A percentile compares a stretch with the other conserved stretches of the same genome.
Evolutionary conservation across 2,797 vertebrate species (phyloP).

Genomic region (Columba guinea): DNA sequence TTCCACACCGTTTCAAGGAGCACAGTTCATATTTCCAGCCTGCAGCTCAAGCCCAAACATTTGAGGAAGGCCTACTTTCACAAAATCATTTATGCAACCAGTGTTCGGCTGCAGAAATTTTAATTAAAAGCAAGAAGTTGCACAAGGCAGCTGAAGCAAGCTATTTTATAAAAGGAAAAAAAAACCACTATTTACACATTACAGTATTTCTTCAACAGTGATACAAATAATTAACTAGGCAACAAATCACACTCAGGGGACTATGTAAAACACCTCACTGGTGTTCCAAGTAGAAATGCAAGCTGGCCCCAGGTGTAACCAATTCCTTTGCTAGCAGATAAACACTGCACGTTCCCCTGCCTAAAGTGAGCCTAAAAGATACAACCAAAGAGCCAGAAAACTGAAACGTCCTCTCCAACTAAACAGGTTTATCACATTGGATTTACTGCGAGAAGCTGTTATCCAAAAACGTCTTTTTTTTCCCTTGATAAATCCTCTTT

Average conservation of each 20-base stretch:
- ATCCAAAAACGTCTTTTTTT: background rate
- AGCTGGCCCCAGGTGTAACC: background rate
- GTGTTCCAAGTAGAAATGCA: background rate
- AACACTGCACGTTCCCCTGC: background rate
- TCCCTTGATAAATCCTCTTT: background rate
- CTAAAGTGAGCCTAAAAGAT: background rate
- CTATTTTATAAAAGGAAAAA: background rate
- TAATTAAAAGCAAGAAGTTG: background rate
- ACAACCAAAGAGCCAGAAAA: background rate
- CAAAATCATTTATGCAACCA: background rate
- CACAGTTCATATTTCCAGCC: background rate
- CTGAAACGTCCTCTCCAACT: background rate
- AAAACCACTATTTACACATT: background rate
- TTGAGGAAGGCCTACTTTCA: background rate
- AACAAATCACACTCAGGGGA: background rate
- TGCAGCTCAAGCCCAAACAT: background rate
- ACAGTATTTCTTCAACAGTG: background rate
- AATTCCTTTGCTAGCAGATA: background rate
- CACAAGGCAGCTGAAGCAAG: background rate
- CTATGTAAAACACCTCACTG: background rate
- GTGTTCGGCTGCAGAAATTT: background rate
- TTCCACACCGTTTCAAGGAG: background rate
- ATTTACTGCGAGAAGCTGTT: background rate
- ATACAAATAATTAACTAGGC: background rate
- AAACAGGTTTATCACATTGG: background rate